Evolutionary conservation across 2,888 invertebrate species (phyloP), one percentile per base, ranked within the genome.

Genomic region (Rhorus exstirpatorius): DNA sequence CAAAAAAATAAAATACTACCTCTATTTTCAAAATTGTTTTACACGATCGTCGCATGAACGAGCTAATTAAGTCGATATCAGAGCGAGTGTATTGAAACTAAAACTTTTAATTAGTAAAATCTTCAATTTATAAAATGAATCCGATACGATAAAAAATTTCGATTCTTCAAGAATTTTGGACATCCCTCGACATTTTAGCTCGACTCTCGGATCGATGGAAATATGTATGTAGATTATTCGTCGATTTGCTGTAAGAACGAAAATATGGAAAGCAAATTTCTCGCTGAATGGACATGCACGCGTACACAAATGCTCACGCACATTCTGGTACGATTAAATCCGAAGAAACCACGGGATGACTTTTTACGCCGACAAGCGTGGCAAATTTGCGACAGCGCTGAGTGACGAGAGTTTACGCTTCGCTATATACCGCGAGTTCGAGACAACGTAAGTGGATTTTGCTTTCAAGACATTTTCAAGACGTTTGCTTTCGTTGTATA

Each of bases 311-410:
- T 12, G n/a, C n/a, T 12, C 41, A 41, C n/a, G n/a, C 41, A 41
- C 3, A 41, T 41, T 41, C 41, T 41, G 6, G 41, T 1, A 1
- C 63, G 51, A 53, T 51, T 38, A 4, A 63, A 74, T 74, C 75
- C 68, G 72, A 53, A 55, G 65, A 75, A 70, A 75, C 53, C 35
- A 53, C 19, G 51, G 67, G 74, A 78, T 63, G 82, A 86, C 65
- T 79, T 85, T 85, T 85, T 67, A 70, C 72, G 67, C 74, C 53
- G 72, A 79, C 67, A 74, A 74, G 65, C 68, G 44, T 46, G 61
- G 79, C 75, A 79, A 86, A 86, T 83, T 77, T 55, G 68, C 41
- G 31, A 24, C 46, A 26, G 3, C 31, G 49, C 31, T 53, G 41
- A 46, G 46, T 58, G 75, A 74, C 75, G 55, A 75, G 83, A 81